Evolutionary conservation across 2,797 vertebrate genomes (phyloP).

Genomic region (Danio kyathit): DNA sequence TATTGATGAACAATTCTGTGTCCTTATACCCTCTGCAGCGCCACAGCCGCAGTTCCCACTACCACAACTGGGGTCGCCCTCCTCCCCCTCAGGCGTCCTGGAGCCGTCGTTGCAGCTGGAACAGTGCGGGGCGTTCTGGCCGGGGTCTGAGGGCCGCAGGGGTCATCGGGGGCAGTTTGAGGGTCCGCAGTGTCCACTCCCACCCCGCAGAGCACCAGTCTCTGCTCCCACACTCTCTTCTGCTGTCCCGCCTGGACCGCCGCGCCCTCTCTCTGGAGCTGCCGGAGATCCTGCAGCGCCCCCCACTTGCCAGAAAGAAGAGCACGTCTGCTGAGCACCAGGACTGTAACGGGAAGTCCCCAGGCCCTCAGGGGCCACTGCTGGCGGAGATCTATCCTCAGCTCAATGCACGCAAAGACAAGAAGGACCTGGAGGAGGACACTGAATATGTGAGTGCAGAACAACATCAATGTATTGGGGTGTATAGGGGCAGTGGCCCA

Average conservation of each 20-base stretch:
- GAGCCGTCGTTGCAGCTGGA: conserved; percentile 93
- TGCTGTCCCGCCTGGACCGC: conserved; percentile 76
- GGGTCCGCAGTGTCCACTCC: conserved; percentile 75
- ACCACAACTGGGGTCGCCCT: conserved; percentile 86
- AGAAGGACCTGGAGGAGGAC: conserved; percentile 89
- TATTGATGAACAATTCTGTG: too few species aligned
- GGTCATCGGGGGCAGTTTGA: conserved; percentile 77
- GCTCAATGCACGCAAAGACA: conserved; percentile 87
- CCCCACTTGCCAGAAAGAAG: conserved; percentile 72
- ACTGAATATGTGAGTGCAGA: conserved; percentile 90
- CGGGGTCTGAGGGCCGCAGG: conserved; percentile 60
- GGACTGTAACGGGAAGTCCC: conserved; percentile 91
- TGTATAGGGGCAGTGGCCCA: too few species aligned
- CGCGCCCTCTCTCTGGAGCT: conserved; percentile 92
- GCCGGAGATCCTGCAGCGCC: conserved; percentile 76
- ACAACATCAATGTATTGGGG: background rate
- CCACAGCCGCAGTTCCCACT: conserved; percentile 83
- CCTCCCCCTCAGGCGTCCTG: conserved; percentile 80
- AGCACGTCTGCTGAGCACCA: conserved; percentile 78
- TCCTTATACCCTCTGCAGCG: conserved; percentile 63
- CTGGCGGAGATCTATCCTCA: conserved; percentile 91
- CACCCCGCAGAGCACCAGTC: conserved; percentile 88
- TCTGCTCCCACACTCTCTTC: conserved; percentile 80
- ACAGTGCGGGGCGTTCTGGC: conserved; percentile 87
- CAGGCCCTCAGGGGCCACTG: conserved; percentile 71